Base-by-base conservation (phyloP, 2,888 invertebrate genomes). In the Ormyrus rosae region DNA sequence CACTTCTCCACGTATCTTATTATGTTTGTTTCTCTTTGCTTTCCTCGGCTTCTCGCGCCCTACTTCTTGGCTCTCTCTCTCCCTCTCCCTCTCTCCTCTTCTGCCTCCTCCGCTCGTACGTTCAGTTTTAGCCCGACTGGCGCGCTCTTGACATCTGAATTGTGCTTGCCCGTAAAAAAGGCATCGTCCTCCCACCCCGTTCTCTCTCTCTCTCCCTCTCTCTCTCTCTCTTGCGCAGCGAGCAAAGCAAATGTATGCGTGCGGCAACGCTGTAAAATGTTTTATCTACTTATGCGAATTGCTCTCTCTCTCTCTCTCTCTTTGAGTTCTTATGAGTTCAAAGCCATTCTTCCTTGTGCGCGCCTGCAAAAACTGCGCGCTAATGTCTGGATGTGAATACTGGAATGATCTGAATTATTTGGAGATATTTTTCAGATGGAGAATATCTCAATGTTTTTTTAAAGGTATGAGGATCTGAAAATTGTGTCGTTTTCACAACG, bases 1-100 rank as follows among this genome's bases (percentile, higher is more conserved):
- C 83, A 72, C 80, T 78, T 74, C 81, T 84, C 82, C 80, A 83
- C 81, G 80, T 81, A 82, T 82, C 82, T 79, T 78, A 78, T 82
- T 80, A 75, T 83, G 82, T 83, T 84, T 83, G 82, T 83, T 83
- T 82, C 78, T 81, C 74, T 74, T 50, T 13, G 73, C 64, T n/a
- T 51, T 68, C 53, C 51, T 77, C 78, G 67, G 50, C 34, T 64
- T 80, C 65, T 79, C 78, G 68, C 58, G 61, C 5, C 13, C 64
- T 51, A 68, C 45, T 58, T 68, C 13, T 67, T 51, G 5, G 48
- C 61, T 51, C 9, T 51, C 48, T 19, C 19, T 19, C 48, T 50
- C 11, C 50, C 53, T 61, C 50, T 51, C 63, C 7, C 3, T 63
- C 50, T n/a, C 13, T 56, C 63, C 19, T 34, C 45, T 50, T 58